Conservation (phyloP, 2,888 invertebrate genomes). For the Aradus depressus region DNA sequence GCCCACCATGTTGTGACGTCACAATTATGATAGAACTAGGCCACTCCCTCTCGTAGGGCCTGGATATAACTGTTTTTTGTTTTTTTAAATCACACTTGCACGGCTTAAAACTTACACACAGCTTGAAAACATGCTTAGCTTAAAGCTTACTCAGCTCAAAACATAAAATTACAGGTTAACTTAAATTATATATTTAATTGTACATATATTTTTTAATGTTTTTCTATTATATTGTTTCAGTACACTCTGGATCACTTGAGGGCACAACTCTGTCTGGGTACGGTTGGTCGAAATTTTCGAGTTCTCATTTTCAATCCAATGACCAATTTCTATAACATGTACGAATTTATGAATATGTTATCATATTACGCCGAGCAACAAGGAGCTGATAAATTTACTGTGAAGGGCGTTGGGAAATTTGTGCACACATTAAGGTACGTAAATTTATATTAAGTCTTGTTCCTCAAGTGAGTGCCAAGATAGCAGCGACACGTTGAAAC, state of each 20-base stretch:
- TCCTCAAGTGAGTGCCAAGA: no score
- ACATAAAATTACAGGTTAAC: background rate
- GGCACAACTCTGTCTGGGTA: slow-evolving; percentile 56
- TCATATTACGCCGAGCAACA: slow-evolving; percentile 56
- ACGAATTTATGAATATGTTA: slow-evolving; percentile 73
- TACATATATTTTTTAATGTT: background rate
- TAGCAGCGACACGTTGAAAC: no score
- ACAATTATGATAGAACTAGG: no score
- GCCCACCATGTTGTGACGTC: no score
- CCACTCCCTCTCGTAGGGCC: no score
- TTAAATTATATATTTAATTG: background rate
- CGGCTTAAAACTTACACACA: no score
- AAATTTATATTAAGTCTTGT: no score
- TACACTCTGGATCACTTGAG: slow-evolving; percentile 62
- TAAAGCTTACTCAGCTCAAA: no score
- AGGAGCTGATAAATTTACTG: slow-evolving; percentile 33
- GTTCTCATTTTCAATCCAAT: slow-evolving; percentile 59
- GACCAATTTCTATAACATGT: slow-evolving; percentile 67
- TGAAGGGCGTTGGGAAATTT: slow-evolving; percentile 28
- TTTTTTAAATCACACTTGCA: no score
- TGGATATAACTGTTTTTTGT: no score
- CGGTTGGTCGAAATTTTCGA: slow-evolving; percentile 54
- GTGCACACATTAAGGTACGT: slow-evolving; percentile 23
- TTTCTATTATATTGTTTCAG: slow-evolving; percentile 37
- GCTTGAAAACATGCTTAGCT: no score